phyloP scores from a whole-genome alignment of 2,797 vertebrate genomes.

The Cacajao melanocephalus region DNA sequence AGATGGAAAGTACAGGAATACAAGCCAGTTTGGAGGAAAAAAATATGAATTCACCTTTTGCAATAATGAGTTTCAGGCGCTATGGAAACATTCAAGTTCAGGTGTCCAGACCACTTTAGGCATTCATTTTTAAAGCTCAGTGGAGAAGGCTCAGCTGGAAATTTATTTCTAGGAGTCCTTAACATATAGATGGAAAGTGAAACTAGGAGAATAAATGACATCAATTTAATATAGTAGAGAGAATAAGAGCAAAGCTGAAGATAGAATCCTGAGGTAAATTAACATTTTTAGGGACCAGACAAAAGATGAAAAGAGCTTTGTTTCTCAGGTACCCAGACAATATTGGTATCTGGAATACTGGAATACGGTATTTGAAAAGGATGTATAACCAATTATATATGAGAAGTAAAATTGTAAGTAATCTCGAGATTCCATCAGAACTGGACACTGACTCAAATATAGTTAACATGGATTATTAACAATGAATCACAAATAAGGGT shows the following conservation, averaged over 20 bases:
- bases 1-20: neutral
- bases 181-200: neutral
- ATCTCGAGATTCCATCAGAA: neutral
- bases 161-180: constrained; percentile 34
- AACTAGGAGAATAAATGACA: neutral
- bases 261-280: neutral
- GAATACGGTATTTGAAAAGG: neutral
- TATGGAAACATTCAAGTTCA: neutral
- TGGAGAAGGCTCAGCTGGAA: constrained; percentile 10
- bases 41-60: neutral
- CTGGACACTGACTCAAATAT: neutral
- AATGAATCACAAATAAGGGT: neutral
- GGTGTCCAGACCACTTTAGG: neutral
- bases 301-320: neutral
- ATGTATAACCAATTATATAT: neutral
- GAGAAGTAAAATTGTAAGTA: neutral
- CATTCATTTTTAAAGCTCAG: neutral
- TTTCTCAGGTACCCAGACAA: neutral
- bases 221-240: neutral
- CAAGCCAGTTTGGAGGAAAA: neutral
- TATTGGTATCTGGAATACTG: neutral
- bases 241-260: neutral
- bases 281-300: neutral
- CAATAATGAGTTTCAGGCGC: constrained; percentile 64
- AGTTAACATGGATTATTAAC: neutral